Evolutionary conservation across 1,140 invertebrate species (phyloP).

Genomic region (Plectrocnemia conspersa): DNA sequence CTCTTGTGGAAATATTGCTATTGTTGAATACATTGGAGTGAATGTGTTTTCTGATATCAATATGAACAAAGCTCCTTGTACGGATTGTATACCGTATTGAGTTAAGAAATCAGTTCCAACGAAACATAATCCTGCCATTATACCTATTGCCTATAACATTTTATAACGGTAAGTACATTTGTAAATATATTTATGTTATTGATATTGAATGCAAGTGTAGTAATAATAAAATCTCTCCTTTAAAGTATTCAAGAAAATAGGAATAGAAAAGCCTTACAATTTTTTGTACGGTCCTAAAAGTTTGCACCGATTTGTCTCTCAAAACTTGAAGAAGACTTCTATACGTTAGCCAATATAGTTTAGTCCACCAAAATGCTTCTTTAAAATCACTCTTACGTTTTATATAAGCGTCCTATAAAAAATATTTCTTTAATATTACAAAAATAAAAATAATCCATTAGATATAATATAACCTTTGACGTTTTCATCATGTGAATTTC

Average conservation of each 20-base stretch:
- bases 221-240: constrained; percentile 2
- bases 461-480: constrained; percentile 44
- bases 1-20: constrained; percentile 72
- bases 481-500: constrained; percentile 58
- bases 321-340: constrained; percentile 63
- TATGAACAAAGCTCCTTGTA: constrained; percentile 77
- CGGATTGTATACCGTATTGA: constrained; percentile 74
- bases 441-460: constrained; percentile 34
- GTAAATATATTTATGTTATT: no score
- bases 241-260: not conserved
- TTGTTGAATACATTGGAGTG: constrained; percentile 77
- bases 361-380: constrained; percentile 57
- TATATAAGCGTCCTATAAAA: constrained; percentile 19
- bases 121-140: constrained; percentile 76
- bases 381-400: constrained; percentile 41
- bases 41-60: constrained; percentile 84
- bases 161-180: no score
- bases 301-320: constrained; percentile 68
- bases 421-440: constrained; percentile 37
- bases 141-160: constrained; percentile 59
- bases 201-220: no score
- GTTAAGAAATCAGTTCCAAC: constrained; percentile 61
- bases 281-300: constrained; percentile 69
- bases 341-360: constrained; percentile 65
- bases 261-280: constrained; percentile 54